These are phyloP conservation scores for Drosophila multiciliata DNA, from an alignment of 2,888 invertebrate genomes.

Conservation along the genomic window DNA sequence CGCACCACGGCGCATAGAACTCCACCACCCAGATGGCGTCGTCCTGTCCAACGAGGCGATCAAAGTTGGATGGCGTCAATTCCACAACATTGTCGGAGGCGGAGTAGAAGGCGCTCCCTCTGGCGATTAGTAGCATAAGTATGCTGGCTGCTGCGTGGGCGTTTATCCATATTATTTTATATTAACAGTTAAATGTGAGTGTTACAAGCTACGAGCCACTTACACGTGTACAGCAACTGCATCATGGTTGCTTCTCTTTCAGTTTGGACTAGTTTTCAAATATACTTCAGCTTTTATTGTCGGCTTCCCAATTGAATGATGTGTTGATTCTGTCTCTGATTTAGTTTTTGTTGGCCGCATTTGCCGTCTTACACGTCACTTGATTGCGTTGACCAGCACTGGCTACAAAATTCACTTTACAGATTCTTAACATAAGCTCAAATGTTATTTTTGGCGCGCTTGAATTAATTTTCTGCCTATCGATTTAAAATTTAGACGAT, in stretches of 20 bases:
- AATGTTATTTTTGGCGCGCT: neutral
- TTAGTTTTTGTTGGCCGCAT: neutral
- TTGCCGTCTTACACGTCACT: conserved; percentile 61
- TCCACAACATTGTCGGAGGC: conserved; percentile 92
- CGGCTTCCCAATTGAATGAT: conserved; percentile 10
- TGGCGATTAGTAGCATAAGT: conserved; percentile 55
- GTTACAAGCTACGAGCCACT: conserved; percentile 18
- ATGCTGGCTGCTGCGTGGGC: conserved; percentile 42
- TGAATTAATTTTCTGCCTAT: neutral
- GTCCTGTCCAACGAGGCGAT: conserved; percentile 91
- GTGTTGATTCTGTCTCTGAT: conserved; percentile 15
- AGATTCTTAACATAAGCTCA: neutral
- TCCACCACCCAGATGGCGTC: conserved; percentile 98
- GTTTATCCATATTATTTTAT: conserved; percentile 3
- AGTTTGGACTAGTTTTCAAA: neutral
- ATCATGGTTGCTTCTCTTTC: conserved; percentile 24
- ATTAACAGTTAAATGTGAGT: neutral
- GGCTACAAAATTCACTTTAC: too few species aligned
- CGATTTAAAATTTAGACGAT: neutral
- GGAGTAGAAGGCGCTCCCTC: conserved; percentile 87
- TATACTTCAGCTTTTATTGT: conserved; percentile 15
- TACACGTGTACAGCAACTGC: conserved; percentile 38
- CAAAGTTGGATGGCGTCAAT: conserved; percentile 94
- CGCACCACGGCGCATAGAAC: conserved; percentile 95
- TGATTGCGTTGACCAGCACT: conserved; percentile 13